Conservation (phyloP, 2,113 vertebrate genomes). For the Aptenodytes patagonicus region DNA sequence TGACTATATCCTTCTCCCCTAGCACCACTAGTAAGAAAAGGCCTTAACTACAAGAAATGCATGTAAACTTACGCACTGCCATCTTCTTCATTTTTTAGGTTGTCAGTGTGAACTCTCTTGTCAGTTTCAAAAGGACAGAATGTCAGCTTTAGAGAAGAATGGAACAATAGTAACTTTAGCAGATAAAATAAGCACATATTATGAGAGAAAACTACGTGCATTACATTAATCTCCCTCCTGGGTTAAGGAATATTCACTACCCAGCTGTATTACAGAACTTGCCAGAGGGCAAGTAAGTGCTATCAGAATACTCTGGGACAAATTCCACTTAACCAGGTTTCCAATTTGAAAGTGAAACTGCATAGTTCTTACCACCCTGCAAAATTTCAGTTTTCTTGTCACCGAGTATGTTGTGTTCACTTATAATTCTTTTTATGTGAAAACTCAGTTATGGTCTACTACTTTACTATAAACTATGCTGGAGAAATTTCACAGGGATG, state of each 20-base stretch:
- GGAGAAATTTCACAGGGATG: neutral
- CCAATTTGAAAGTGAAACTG: neutral
- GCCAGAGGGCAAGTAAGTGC: neutral
- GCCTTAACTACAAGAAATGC: neutral
- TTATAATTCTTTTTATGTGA: neutral
- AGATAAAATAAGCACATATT: neutral
- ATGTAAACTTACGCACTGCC: rapidly evolving
- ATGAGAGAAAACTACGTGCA: neutral
- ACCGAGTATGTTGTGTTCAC: neutral
- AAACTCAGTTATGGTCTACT: neutral
- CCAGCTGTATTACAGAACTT: neutral
- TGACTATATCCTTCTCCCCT: neutral
- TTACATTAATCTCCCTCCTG: neutral
- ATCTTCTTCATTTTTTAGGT: neutral
- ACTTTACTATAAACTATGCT: neutral
- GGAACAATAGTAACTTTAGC: neutral
- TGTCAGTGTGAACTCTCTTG: neutral
- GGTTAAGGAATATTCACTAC: neutral
- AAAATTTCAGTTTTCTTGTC: neutral
- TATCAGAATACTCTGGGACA: neutral
- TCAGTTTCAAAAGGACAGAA: neutral
- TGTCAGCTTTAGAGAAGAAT: neutral
- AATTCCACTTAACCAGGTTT: neutral
- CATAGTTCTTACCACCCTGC: neutral
- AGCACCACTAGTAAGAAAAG: neutral